Conservation (phyloP, 2,888 invertebrate genomes). For the Spilarctia lutea region DNA sequence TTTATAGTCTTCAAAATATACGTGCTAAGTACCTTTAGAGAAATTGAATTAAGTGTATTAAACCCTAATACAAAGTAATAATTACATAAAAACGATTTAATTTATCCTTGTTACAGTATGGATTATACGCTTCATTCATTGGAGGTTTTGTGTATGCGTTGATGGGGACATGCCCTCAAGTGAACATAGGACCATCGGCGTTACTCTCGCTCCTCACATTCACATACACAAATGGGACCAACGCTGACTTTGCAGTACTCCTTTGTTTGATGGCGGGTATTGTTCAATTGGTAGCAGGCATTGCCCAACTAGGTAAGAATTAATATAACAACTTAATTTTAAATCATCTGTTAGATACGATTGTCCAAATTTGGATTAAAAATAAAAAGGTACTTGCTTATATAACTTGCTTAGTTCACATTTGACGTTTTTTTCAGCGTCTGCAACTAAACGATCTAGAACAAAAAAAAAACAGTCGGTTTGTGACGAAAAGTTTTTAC, state of each 20-base stretch:
- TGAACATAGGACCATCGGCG: constrained; percentile 90
- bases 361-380: background rate
- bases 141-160: constrained; percentile 92
- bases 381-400: background rate
- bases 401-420: background rate
- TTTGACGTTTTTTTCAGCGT: background rate
- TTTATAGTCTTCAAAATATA: background rate
- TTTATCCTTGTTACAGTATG: constrained; percentile 87
- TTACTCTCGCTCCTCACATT: constrained; percentile 91
- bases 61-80: background rate
- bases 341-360: background rate
- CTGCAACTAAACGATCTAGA: no score
- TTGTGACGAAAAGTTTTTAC: no score
- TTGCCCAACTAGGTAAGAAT: constrained; percentile 88
- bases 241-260: constrained; percentile 88
- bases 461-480: no score
- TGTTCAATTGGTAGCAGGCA: constrained; percentile 88
- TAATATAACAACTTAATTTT: background rate
- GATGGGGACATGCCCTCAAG: constrained; percentile 91
- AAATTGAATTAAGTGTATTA: background rate
- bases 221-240: constrained; percentile 87
- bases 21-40: background rate
- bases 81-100: background rate
- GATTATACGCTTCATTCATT: constrained; percentile 93
- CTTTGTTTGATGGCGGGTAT: constrained; percentile 89